A percentile compares a stretch with the other conserved stretches of the same genome.
phyloP scores from a whole-genome alignment of 2,888 invertebrate genomes.

The Balanococcus diminutus region DNA sequence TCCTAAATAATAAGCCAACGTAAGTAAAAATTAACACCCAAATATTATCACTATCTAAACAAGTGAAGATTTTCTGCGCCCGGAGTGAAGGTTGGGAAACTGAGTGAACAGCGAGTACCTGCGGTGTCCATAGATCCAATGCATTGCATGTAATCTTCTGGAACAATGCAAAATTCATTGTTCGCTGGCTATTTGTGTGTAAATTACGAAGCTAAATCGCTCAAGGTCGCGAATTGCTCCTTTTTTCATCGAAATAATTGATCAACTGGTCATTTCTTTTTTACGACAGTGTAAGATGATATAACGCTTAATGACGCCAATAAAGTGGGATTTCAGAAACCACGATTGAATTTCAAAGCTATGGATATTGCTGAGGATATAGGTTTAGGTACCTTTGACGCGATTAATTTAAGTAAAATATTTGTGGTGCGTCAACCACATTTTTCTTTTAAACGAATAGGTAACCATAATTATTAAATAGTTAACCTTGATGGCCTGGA shows the following conservation, averaged over 20 bases:
- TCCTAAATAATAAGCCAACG: no score
- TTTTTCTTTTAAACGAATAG: conserved; percentile 28
- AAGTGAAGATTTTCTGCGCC: no score
- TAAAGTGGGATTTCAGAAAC: not conserved
- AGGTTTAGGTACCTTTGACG: no score
- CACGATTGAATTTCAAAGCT: not conserved
- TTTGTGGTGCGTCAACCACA: conserved; percentile 18
- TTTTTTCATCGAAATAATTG: not conserved
- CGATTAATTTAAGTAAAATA: conserved; percentile 17
- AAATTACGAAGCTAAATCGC: not conserved
- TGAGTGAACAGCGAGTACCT: not conserved
- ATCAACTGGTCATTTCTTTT: conserved; percentile 3
- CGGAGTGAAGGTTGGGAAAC: not conserved
- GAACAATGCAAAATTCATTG: conserved; percentile 9
- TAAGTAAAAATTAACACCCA: no score
- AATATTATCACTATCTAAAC: no score
- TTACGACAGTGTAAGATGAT: not conserved
- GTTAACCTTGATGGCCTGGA: conserved; percentile 25
- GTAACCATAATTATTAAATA: conserved; percentile 18
- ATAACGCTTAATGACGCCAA: conserved; percentile 5
- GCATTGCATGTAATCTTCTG: not conserved
- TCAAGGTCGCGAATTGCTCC: not conserved
- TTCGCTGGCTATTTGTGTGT: not conserved
- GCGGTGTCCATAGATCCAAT: no score
- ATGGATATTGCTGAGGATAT: not conserved